These are phyloP conservation scores for Kradibia gibbosae DNA, from an alignment of 1,140 invertebrate species.

Conservation along the genomic window DNA sequence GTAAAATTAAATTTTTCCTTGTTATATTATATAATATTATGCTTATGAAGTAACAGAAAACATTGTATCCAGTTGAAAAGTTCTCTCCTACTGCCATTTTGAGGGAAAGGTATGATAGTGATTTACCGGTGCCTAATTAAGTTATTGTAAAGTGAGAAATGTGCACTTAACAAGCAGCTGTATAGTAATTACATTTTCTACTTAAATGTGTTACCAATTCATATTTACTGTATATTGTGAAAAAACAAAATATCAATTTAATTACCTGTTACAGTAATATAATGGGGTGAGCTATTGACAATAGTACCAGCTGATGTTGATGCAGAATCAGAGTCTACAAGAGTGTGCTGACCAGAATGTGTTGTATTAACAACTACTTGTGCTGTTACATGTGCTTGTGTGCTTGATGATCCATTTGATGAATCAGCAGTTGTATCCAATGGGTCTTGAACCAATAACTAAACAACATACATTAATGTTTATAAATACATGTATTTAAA, in stretches of 20 bases:
- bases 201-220: not conserved
- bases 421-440: conserved; percentile 70
- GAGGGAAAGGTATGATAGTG: conserved; percentile 70
- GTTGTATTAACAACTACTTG: conserved; percentile 73
- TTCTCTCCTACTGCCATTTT: conserved; percentile 71
- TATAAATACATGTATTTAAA: not conserved
- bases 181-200: conserved; percentile 27
- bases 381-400: conserved; percentile 71
- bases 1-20: too few relatives aligned
- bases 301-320: conserved; percentile 69
- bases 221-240: not conserved
- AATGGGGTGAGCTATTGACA: conserved; percentile 72
- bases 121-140: conserved; percentile 69
- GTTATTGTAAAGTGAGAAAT: conserved; percentile 64
- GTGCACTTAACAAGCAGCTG: conserved; percentile 63
- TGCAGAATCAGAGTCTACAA: conserved; percentile 69
- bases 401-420: conserved; percentile 70
- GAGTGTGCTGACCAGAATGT: conserved; percentile 67
- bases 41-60: conserved; percentile 47
- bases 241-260: too few relatives aligned
- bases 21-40: not conserved
- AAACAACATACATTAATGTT: conserved; percentile 34
- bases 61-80: conserved; percentile 59
- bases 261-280: conserved; percentile 74
- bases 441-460: conserved; percentile 70